phyloP scores from a whole-genome alignment of 2,797 vertebrate genomes.

The Anguilla anguilla region DNA sequence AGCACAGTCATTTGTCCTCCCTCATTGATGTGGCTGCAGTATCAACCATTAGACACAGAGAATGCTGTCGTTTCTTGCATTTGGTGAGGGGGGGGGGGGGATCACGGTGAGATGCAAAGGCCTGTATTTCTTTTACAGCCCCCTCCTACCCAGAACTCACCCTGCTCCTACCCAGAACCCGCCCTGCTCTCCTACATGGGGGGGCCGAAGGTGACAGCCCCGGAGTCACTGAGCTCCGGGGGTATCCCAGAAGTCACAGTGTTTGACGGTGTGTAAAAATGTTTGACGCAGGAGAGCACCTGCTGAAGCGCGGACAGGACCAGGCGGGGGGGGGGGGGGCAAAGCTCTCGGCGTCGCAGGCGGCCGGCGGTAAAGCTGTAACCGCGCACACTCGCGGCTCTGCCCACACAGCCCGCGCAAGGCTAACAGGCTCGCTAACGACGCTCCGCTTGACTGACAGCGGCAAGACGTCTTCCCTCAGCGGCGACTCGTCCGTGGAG shows the following conservation, averaged over 20 bases:
- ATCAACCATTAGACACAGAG: background rate
- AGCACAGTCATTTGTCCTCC: background rate
- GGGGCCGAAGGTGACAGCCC: background rate
- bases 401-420: conserved; percentile 45
- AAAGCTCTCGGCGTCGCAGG: background rate
- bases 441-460: conserved; percentile 63
- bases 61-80: background rate
- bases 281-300: no score
- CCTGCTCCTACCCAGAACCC: background rate
- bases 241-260: no score
- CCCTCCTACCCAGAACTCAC: background rate
- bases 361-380: conserved; percentile 60
- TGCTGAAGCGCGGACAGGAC: no score
- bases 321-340: background rate
- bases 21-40: background rate
- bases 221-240: no score
- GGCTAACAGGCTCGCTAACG: conserved; percentile 59
- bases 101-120: no score
- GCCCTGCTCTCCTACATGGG: background rate
- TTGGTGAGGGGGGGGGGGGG: no score
- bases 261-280: no score
- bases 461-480: conserved; percentile 62
- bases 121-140: background rate
- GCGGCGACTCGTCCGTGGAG: conserved; percentile 43
- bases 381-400: conserved; percentile 51